These are phyloP conservation scores for Apostichopus leukothele DNA, from an alignment of 53 echinoderm and acorn worm genomes.

Conservation along the genomic window DNA sequence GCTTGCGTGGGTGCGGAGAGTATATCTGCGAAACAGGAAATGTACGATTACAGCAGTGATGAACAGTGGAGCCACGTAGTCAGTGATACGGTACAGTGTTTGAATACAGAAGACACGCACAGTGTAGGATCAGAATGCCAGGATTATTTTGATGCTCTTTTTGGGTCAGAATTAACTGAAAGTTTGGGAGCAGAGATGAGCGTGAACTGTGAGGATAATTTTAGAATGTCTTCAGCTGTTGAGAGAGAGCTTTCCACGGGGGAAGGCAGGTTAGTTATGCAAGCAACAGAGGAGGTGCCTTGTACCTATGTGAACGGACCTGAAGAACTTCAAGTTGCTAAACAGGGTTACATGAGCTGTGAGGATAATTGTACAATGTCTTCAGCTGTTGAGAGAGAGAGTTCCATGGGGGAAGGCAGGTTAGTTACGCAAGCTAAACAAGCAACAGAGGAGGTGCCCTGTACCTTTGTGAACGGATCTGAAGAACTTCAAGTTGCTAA, in stretches of 20 bases:
- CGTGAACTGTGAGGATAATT: background rate
- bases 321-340: slow-evolving; percentile 40
- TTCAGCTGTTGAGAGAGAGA: background rate
- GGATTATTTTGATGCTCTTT: background rate
- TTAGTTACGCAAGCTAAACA: background rate
- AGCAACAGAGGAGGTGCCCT: slow-evolving; percentile 15
- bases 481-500: slow-evolving; percentile 47
- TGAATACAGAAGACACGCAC: slow-evolving; percentile 4
- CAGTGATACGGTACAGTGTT: background rate
- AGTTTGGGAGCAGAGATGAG: background rate
- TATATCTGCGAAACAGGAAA: slow-evolving; percentile 7
- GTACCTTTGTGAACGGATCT: slow-evolving; percentile 48
- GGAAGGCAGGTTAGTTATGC: background rate
- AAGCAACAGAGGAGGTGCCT: slow-evolving; percentile 16
- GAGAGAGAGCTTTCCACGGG: background rate
- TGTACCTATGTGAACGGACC: slow-evolving; percentile 48
- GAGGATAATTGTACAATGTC: slow-evolving; percentile 17
- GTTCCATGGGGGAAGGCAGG: background rate
- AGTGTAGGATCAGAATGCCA: slow-evolving; percentile 2
- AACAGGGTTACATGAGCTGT: slow-evolving; percentile 81
- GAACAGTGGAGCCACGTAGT: slow-evolving; percentile 29
- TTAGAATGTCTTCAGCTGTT: slow-evolving; percentile 21
- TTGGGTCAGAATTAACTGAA: background rate
- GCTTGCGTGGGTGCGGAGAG: background rate
- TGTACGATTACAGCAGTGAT: background rate